Conservation (phyloP, 2,113 vertebrate species). For the Heteronetta atricapilla region DNA sequence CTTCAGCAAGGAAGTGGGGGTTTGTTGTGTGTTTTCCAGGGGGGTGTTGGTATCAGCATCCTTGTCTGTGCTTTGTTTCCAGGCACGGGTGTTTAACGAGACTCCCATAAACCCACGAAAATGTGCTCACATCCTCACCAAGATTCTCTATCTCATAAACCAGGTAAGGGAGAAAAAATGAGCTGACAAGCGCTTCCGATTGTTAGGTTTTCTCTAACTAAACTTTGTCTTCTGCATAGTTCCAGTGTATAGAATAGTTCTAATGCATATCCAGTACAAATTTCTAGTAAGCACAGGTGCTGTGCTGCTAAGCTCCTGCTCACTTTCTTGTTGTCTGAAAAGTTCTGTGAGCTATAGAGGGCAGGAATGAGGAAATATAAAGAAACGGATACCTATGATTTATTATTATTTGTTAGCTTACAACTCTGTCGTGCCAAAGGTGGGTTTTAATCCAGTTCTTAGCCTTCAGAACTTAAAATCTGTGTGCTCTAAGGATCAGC, state of each 20-base stretch:
- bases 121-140: conserved; percentile 98
- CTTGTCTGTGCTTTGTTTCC: conserved; percentile 34
- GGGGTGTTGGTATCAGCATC: neutral
- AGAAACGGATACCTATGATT: neutral
- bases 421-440: neutral
- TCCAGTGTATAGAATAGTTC: neutral
- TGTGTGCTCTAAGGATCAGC: neutral
- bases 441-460: neutral
- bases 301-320: neutral
- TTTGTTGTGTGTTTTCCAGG: neutral
- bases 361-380: neutral
- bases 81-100: conserved; percentile 85
- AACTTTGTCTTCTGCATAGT: neutral
- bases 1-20: neutral
- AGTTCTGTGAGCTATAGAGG: neutral
- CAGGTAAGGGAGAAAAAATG: conserved; percentile 82
- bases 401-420: neutral
- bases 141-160: conserved; percentile 97
- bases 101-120: conserved; percentile 90
- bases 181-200: neutral
- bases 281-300: no score
- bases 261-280: no score
- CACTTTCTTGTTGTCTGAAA: neutral
- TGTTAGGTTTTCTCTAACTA: neutral
- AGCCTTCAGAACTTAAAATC: no score